Percentiles rank a stretch among this genome's conserved stretches.
Conservation (phyloP, 2,113 vertebrate genomes). For the Nestor notabilis region DNA sequence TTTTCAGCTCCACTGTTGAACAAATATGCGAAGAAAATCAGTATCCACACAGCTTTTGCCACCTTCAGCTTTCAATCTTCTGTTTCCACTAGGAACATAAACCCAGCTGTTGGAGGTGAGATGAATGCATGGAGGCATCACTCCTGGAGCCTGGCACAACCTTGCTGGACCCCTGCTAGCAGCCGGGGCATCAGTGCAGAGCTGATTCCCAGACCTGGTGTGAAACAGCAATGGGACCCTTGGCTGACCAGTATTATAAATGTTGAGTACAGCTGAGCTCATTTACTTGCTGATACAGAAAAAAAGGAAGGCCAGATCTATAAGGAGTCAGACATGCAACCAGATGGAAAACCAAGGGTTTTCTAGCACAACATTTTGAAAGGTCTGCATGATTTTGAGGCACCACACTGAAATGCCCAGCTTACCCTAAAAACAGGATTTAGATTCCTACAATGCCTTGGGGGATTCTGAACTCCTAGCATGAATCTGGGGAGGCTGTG, state of each 20-base stretch:
- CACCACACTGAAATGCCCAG: background rate
- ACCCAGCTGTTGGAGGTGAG: rapidly evolving
- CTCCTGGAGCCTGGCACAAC: background rate
- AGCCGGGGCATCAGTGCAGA: background rate
- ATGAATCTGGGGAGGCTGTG: rapidly evolving
- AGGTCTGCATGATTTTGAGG: background rate
- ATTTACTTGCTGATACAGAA: background rate
- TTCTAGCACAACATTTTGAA: background rate
- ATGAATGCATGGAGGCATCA: background rate
- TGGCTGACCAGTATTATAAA: background rate
- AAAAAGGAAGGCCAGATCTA: background rate
- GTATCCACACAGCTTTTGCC: background rate
- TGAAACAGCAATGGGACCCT: background rate
- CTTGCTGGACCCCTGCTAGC: background rate
- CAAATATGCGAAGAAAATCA: background rate
- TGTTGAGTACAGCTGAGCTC: background rate
- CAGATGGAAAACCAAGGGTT: background rate
- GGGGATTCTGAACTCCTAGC: background rate
- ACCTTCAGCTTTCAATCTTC: background rate
- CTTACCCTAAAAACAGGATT: background rate
- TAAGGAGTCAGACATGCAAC: rapidly evolving
- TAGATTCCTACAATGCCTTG: rapidly evolving
- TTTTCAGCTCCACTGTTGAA: background rate
- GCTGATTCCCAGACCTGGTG: background rate
- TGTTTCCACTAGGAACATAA: background rate